These are phyloP conservation scores for Hoplostethus atlanticus DNA, from an alignment of 2,797 vertebrate genomes.

Conservation along the genomic window DNA sequence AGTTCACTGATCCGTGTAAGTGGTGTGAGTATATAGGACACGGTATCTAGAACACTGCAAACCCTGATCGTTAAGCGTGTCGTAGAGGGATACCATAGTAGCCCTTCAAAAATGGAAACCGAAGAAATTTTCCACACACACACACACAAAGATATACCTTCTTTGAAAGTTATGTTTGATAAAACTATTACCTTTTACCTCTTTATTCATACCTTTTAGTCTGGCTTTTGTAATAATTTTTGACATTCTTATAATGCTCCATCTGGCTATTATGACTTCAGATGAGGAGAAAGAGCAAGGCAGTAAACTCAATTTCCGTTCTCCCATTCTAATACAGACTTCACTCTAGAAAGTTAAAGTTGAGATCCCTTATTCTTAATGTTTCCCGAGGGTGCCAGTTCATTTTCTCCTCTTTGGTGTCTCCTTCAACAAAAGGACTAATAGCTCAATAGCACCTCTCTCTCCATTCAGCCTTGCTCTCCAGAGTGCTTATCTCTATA, in stretches of 20 bases:
- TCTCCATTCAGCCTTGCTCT: constrained; percentile 26
- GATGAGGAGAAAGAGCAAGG: not conserved
- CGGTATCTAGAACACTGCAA: no score
- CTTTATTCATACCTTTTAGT: not conserved
- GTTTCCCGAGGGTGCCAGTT: constrained; percentile 1
- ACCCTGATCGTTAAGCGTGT: no score
- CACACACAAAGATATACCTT: not conserved
- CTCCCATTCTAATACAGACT: not conserved
- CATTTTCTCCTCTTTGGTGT: constrained; percentile 21
- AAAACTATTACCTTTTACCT: not conserved
- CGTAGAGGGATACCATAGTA: no score
- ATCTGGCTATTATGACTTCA: not conserved
- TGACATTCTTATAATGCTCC: not conserved
- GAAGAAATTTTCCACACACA: not conserved
- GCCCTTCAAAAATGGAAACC: not conserved
- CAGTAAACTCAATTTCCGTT: not conserved
- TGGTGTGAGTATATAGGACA: not conserved
- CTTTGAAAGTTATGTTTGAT: constrained; percentile 1
- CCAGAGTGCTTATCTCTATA: constrained; percentile 26
- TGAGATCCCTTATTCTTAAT: constrained; percentile 15
- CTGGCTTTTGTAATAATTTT: not conserved
- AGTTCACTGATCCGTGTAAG: no score
- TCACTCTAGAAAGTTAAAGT: constrained; percentile 25
- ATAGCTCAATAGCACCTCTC: constrained; percentile 31
- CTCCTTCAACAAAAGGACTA: constrained; percentile 33